These are phyloP conservation scores for Eristalinus sepulchralis DNA, from an alignment of 2,888 invertebrate genomes.

Conservation along the genomic window DNA sequence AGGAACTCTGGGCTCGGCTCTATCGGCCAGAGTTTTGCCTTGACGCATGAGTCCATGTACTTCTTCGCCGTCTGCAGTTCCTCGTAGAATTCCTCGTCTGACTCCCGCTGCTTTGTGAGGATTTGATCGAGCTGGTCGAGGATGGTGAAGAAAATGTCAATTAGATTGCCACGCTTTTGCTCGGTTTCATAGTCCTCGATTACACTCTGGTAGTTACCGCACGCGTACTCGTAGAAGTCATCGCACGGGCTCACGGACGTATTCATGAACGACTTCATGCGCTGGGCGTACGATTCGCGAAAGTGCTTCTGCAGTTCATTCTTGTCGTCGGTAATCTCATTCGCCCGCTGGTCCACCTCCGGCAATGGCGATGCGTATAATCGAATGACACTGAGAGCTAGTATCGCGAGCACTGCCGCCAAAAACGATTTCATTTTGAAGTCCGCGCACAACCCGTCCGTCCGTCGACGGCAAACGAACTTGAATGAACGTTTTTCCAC, in stretches of 20 bases:
- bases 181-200: slow-evolving; percentile 71
- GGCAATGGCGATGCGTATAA: not conserved
- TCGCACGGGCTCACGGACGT: slow-evolving; percentile 76
- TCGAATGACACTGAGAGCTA: not conserved
- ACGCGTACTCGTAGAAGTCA: slow-evolving; percentile 78
- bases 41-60: slow-evolving; percentile 75
- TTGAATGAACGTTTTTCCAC: slow-evolving; percentile 11
- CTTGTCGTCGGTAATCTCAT: slow-evolving; percentile 62
- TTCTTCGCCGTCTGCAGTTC: slow-evolving; percentile 75
- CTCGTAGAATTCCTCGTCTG: slow-evolving; percentile 67
- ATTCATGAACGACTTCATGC: slow-evolving; percentile 78
- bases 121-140: slow-evolving; percentile 72
- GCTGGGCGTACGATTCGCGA: slow-evolving; percentile 73
- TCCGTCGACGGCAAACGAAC: slow-evolving; percentile 13
- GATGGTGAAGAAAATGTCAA: slow-evolving; percentile 75
- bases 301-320: slow-evolving; percentile 42
- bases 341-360: slow-evolving; percentile 37
- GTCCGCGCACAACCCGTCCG: slow-evolving; percentile 19
- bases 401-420: slow-evolving; percentile 7
- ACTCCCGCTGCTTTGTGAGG: slow-evolving; percentile 67
- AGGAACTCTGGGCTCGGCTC: slow-evolving; percentile 75
- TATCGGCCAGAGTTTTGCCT: slow-evolving; percentile 75
- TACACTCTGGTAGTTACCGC: slow-evolving; percentile 77
- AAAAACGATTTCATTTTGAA: slow-evolving; percentile 21
- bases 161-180: slow-evolving; percentile 75